A percentile compares a stretch with the other conserved stretches of the same genome.
These are phyloP conservation scores for Prionailurus viverrinus DNA, from an alignment of 2,113 vertebrate species.

Conservation along the genomic window DNA sequence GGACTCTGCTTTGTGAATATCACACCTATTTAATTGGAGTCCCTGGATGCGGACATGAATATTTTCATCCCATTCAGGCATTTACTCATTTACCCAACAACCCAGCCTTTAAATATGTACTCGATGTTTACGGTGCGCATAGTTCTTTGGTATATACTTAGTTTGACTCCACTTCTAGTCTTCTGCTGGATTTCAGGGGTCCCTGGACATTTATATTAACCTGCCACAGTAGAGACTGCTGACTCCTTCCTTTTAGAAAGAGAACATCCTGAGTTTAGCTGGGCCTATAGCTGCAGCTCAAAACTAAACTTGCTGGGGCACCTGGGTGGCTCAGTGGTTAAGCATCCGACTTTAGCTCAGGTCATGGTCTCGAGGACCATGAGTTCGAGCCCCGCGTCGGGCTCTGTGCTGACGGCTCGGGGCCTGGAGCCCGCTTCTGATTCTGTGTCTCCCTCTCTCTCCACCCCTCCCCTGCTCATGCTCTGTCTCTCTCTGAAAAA, in stretches of 20 bases:
- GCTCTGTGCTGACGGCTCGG: no score
- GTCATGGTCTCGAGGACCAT: rapidly evolving
- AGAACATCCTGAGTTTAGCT: neutral
- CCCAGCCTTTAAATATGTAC: neutral
- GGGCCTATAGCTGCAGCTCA: neutral
- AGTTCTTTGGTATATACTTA: neutral
- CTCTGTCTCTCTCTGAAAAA: no score
- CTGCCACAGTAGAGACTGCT: neutral
- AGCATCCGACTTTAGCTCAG: no score
- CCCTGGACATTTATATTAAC: neutral
- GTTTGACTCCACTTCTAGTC: neutral
- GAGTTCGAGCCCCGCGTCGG: no score
- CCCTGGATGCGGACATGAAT: neutral
- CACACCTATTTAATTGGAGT: neutral
- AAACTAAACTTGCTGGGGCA: neutral
- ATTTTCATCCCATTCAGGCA: neutral
- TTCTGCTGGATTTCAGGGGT: conserved; percentile 14
- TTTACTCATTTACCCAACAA: neutral
- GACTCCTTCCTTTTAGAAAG: neutral
- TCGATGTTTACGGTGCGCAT: neutral
- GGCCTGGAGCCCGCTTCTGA: no score
- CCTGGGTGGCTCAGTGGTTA: no score
- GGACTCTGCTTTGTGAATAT: neutral
- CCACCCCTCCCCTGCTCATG: no score
- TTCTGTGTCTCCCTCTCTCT: no score